Evolutionary conservation across 2,797 vertebrate species (phyloP).

Genomic region (Macropodus opercularis): DNA sequence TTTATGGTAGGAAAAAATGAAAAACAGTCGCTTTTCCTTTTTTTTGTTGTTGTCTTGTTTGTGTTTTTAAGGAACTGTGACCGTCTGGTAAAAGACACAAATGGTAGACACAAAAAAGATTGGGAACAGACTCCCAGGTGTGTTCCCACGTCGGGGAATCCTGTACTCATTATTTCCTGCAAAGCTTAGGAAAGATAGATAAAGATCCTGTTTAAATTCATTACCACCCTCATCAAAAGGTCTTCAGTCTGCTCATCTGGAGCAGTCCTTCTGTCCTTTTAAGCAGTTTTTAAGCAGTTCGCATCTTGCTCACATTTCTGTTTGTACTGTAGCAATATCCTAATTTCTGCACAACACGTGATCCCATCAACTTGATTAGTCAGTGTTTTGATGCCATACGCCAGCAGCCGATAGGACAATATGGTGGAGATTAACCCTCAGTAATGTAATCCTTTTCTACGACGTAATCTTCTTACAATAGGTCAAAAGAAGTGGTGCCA

Average conservation of each 20-base stretch:
- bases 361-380: slow-evolving; percentile 19
- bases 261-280: neutral
- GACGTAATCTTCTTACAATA: slow-evolving; percentile 61
- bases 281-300: neutral
- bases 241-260: no score
- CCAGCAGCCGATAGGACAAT: slow-evolving; percentile 35
- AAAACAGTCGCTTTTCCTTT: no score
- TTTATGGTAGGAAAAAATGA: neutral
- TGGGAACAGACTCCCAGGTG: no score
- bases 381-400: slow-evolving; percentile 14
- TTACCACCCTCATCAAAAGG: no score
- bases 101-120: no score
- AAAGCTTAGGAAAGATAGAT: no score
- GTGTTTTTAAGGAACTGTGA: no score
- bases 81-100: no score
- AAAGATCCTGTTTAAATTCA: no score
- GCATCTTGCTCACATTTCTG: neutral
- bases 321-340: neutral
- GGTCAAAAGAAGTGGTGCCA: slow-evolving; percentile 40
- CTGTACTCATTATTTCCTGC: neutral
- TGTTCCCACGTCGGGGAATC: neutral
- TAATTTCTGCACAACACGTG: slow-evolving; percentile 1
- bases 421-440: slow-evolving; percentile 48
- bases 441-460: slow-evolving; percentile 59
- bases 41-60: no score